These are phyloP conservation scores for Euwallacea similis DNA, from an alignment of 1,140 invertebrate genomes.

Conservation along the genomic window DNA sequence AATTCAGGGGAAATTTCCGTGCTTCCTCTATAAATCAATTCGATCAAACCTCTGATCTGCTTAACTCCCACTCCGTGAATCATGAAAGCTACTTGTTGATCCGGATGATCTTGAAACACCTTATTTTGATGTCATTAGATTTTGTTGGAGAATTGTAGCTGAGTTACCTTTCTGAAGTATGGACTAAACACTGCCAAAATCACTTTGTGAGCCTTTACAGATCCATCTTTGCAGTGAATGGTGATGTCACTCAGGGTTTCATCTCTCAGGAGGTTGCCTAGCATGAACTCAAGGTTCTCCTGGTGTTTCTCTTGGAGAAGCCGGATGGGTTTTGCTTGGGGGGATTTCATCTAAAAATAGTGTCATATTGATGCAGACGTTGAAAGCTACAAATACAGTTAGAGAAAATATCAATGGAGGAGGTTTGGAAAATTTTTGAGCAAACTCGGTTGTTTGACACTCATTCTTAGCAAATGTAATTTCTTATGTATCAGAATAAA, in stretches of 20 bases:
- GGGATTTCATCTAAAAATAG: slow-evolving; percentile 37
- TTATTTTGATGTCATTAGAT: slow-evolving; percentile 44
- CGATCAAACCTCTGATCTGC: slow-evolving; percentile 43
- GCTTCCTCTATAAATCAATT: slow-evolving; percentile 47
- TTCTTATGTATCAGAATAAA: no score
- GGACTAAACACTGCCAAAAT: slow-evolving; percentile 75
- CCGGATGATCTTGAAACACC: slow-evolving; percentile 45
- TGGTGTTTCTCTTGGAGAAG: slow-evolving; percentile 71
- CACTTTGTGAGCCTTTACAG: slow-evolving; percentile 69
- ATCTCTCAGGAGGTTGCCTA: slow-evolving; percentile 69
- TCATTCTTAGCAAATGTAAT: no score
- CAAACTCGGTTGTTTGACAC: no score
- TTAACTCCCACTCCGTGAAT: slow-evolving; percentile 41
- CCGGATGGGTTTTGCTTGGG: slow-evolving; percentile 37
- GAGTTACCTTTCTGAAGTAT: slow-evolving; percentile 61
- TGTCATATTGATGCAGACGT: no score
- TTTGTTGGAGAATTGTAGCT: not conserved
- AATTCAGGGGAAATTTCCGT: slow-evolving; percentile 43
- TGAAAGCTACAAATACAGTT: no score
- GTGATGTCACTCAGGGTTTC: slow-evolving; percentile 69
- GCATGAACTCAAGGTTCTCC: slow-evolving; percentile 69
- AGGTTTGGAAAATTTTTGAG: no score
- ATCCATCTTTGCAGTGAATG: slow-evolving; percentile 65
- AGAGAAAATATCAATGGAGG: no score
- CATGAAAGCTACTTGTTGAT: slow-evolving; percentile 45